These are phyloP conservation scores for Rattus rattus DNA, from an alignment of 2,113 vertebrate species.

Conservation along the genomic window DNA sequence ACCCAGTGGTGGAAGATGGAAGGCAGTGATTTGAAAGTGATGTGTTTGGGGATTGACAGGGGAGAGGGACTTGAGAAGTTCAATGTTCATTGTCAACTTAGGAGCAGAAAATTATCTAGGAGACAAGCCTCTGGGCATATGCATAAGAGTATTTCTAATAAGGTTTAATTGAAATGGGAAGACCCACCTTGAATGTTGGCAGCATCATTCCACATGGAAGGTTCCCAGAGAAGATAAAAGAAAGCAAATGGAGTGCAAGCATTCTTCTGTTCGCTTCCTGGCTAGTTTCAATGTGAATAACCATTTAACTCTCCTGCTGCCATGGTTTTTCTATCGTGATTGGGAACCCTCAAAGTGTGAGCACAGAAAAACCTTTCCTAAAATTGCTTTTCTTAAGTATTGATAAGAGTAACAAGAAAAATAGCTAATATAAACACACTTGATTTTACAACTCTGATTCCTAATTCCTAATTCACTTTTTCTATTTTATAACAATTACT, in stretches of 20 bases:
- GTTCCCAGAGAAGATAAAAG: background rate
- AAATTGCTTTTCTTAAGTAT: background rate
- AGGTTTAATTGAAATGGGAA: background rate
- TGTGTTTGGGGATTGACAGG: background rate
- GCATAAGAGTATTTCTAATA: background rate
- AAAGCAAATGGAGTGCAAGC: background rate
- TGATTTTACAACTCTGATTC: conserved; percentile 15
- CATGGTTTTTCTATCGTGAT: background rate
- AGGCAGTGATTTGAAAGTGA: background rate
- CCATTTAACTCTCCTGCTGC: no score
- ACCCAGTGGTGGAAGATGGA: background rate
- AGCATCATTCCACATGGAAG: background rate
- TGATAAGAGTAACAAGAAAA: background rate
- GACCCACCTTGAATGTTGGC: background rate
- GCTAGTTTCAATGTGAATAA: no score
- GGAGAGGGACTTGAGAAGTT: background rate
- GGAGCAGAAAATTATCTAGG: background rate
- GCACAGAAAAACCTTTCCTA: background rate
- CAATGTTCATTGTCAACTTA: background rate
- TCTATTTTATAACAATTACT: conserved; percentile 36
- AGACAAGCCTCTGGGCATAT: background rate
- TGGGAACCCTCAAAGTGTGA: background rate
- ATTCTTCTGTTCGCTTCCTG: background rate
- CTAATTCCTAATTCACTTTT: conserved; percentile 29
- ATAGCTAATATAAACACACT: background rate